phyloP scores from a whole-genome alignment of 2,797 vertebrate species.

The Melanotaenia boesemani region DNA sequence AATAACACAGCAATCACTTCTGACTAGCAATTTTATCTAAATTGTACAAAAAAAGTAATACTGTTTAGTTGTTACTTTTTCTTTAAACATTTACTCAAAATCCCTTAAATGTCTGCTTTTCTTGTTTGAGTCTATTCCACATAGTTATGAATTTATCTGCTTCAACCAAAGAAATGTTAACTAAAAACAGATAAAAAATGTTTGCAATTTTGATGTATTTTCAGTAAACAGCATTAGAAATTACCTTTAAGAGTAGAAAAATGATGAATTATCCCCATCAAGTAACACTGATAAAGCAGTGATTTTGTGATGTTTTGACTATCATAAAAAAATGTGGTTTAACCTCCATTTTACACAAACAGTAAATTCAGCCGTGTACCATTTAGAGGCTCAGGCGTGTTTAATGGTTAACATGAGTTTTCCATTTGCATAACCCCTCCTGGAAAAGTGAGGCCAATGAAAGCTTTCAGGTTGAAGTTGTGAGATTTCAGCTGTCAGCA shows the following conservation, averaged over 20 bases:
- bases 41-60: neutral
- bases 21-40: neutral
- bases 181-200: neutral
- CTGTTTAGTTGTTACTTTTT: neutral
- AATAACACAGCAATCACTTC: no score
- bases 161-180: neutral
- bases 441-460: slow-evolving; percentile 41
- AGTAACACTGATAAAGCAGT: neutral
- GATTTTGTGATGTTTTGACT: slow-evolving; percentile 9
- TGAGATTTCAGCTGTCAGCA: slow-evolving; percentile 63
- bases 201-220: neutral
- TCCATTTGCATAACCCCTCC: slow-evolving; percentile 68
- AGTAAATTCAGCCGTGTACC: slow-evolving; percentile 15
- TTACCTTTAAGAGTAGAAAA: neutral
- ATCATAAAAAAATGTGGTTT: slow-evolving; percentile 1
- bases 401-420: slow-evolving; percentile 52
- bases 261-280: neutral
- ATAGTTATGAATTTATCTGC: neutral
- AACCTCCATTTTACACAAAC: neutral
- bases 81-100: neutral
- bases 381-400: slow-evolving; percentile 23
- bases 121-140: neutral
- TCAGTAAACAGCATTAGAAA: neutral
- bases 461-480: slow-evolving; percentile 59
- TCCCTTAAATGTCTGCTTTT: neutral